phyloP scores from a whole-genome alignment of 2,888 invertebrate species.

The Romanomermis culicivorax region DNA sequence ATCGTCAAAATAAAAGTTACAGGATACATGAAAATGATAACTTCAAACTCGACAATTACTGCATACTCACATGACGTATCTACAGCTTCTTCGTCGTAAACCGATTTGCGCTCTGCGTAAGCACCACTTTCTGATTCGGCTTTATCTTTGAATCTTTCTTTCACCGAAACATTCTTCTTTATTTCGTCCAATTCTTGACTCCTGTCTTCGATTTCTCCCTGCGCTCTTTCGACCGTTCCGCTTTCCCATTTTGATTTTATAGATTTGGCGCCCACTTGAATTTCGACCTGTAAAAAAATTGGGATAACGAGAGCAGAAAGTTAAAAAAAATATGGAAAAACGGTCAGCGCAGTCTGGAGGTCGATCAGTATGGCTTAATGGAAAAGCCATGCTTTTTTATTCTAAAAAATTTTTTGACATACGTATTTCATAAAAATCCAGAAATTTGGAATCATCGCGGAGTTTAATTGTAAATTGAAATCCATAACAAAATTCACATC shows the following conservation, averaged over 20 bases:
- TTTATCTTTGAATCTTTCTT: slow-evolving; percentile 24
- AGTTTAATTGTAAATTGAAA: too few relatives aligned
- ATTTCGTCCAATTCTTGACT: slow-evolving; percentile 24
- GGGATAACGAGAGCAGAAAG: neutral
- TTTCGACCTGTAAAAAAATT: slow-evolving; percentile 6
- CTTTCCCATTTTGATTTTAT: slow-evolving; percentile 29
- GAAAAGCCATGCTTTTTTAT: too few relatives aligned
- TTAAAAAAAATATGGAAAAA: neutral
- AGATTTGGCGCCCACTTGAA: slow-evolving; percentile 18
- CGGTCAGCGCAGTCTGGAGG: neutral
- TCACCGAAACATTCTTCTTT: slow-evolving; percentile 21
- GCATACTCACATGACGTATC: slow-evolving; percentile 12
- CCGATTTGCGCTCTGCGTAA: neutral
- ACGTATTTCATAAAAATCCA: too few relatives aligned
- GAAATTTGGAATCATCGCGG: too few relatives aligned
- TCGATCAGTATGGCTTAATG: neutral
- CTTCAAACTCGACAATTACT: too few relatives aligned
- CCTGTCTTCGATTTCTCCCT: slow-evolving; percentile 17
- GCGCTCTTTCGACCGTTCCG: slow-evolving; percentile 25
- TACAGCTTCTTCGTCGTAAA: slow-evolving; percentile 18
- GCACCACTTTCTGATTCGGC: slow-evolving; percentile 14
- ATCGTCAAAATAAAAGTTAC: too few relatives aligned
- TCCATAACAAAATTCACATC: neutral
- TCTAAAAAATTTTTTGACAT: too few relatives aligned
- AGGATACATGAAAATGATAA: too few relatives aligned